Evolutionary conservation across 2,888 invertebrate species (phyloP).

Genomic region (Chloroclystis v-ata): DNA sequence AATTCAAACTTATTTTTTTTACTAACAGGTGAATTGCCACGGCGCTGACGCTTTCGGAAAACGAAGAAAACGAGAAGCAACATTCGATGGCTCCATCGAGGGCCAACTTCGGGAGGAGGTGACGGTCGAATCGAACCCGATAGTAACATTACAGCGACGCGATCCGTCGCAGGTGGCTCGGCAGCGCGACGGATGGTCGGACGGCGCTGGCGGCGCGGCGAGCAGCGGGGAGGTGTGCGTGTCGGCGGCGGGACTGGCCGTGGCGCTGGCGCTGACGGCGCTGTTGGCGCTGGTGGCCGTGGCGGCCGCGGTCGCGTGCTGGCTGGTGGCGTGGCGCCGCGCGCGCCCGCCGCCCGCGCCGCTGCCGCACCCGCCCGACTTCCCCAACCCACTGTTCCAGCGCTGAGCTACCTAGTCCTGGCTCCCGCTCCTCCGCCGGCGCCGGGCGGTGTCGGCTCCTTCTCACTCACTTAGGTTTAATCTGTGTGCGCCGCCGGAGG

Average conservation of each 20-base stretch:
- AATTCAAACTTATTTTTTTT: too few species aligned
- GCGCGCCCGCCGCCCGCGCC: constrained; percentile 92
- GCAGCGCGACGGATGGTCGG: constrained; percentile 85
- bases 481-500: constrained; percentile 73
- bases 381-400: constrained; percentile 93
- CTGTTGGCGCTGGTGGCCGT: constrained; percentile 94
- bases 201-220: constrained; percentile 78
- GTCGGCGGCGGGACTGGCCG: constrained; percentile 94
- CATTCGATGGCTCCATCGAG: constrained; percentile 75
- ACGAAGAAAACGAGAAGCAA: constrained; percentile 82
- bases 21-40: constrained; percentile 88
- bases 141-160: constrained; percentile 91
- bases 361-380: constrained; percentile 95
- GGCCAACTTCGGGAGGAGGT: constrained; percentile 95
- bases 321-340: constrained; percentile 95
- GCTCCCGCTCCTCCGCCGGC: constrained; percentile 74
- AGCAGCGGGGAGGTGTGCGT: constrained; percentile 88
- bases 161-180: constrained; percentile 86
- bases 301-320: constrained; percentile 95
- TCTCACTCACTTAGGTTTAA: constrained; percentile 67
- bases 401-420: constrained; percentile 67
- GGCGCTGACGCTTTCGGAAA: constrained; percentile 94
- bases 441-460: constrained; percentile 73
- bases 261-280: constrained; percentile 94
- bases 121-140: constrained; percentile 93